Base-by-base conservation (phyloP, 2,113 vertebrate species). In the Plotosus lineatus region DNA sequence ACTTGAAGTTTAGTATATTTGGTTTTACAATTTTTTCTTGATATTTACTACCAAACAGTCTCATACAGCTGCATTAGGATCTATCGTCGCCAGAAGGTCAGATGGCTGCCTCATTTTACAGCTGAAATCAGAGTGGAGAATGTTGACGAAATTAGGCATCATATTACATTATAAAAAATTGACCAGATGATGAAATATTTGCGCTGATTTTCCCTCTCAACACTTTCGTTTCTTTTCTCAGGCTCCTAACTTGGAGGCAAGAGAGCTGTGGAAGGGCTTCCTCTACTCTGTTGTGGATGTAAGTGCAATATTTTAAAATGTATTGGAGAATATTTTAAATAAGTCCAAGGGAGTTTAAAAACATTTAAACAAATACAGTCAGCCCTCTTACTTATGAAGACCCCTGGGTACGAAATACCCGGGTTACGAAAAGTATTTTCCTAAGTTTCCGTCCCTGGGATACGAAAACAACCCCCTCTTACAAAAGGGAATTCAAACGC, bases 211-310 rank as follows among this genome's bases (percentile, higher is more conserved):
- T 36, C 40, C 21, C n/a, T 9, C 10, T 56, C 23, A 33, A 1
- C 48, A 15, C 68, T 44, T 55, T 19, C 17, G 26, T 63, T 23
- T 12, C 8, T 10, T 68, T 12, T 61, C 80, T 46, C 77, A 97
- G 96, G 91, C 85, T 1, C 93, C 95, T 3, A 96, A 92, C 85
- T 56, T 94, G 86, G 95, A 97, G 81, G 90, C 89, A 0, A 92
- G 93, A 15, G 96, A 97, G 86, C 88, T 96, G 86, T 96, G 96
- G 96, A 94, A 95, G 83, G 95, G 94, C 7, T 96, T 95, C 88
- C 95, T 97, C 84, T 89, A 94, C 86, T 94, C 95, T 0, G 92
- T 96, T 68, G 87, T 93, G 2, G 93, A 96, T 90, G 96, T 96
- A 83, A 88, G 60, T 88, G 33, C 33, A 63, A 71, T 15, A 26